Percentiles rank a stretch among this genome's conserved stretches.
Conservation (phyloP, 1,140 invertebrate genomes). For the Diuraphis noxia region DNA sequence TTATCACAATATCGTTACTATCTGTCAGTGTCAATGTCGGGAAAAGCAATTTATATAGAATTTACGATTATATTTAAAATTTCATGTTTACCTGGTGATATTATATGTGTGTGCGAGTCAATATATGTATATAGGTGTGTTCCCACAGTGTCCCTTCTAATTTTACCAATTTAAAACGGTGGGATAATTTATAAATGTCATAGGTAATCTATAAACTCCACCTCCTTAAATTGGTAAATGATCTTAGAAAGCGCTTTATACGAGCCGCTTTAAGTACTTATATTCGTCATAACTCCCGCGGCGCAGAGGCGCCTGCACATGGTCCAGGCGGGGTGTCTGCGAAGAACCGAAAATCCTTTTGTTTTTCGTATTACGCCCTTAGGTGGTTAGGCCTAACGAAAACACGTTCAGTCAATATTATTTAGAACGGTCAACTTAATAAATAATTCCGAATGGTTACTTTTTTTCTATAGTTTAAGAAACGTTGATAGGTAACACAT, state of each 20-base stretch:
- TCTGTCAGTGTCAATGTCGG: neutral
- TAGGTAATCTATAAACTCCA: neutral
- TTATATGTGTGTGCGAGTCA: neutral
- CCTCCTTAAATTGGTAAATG: slow-evolving; percentile 7
- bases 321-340: neutral
- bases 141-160: neutral
- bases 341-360: neutral
- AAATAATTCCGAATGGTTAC: neutral
- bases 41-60: neutral
- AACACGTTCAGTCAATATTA: neutral
- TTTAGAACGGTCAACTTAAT: neutral
- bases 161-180: neutral
- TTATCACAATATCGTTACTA: neutral
- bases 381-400: neutral
- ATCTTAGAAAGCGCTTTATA: neutral
- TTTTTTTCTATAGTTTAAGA: too few relatives aligned
- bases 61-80: neutral
- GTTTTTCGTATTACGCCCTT: slow-evolving; percentile 6
- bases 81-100: neutral
- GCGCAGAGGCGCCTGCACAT: neutral
- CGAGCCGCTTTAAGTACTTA: neutral
- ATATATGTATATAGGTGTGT: neutral
- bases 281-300: neutral
- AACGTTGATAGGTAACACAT: too few relatives aligned
- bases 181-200: slow-evolving; percentile 4